Conservation (phyloP, 1,140 invertebrate genomes). For the Leptopilina boulardi region DNA sequence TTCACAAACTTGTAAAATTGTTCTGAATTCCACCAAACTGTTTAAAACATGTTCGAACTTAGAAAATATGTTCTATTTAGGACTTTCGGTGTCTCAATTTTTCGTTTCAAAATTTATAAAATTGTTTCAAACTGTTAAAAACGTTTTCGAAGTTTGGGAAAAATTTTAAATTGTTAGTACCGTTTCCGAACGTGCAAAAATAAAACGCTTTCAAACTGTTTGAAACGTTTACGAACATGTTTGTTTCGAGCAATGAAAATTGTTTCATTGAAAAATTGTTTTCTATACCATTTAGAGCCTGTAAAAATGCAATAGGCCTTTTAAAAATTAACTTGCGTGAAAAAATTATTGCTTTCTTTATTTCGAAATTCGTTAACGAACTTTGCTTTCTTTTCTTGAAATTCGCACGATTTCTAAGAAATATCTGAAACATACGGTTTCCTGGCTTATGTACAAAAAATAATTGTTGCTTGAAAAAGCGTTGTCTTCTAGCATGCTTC, state of each 20-base stretch:
- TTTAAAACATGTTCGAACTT: too few relatives aligned
- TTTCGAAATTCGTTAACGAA: neutral
- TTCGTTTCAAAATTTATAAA: too few relatives aligned
- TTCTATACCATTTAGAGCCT: neutral
- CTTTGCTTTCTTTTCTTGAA: neutral
- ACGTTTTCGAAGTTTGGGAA: too few relatives aligned
- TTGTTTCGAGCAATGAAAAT: neutral
- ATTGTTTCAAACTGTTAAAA: too few relatives aligned
- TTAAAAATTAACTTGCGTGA: neutral
- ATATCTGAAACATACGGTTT: constrained; percentile 39
- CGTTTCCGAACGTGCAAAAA: too few relatives aligned
- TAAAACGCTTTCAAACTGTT: neutral
- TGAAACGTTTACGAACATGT: neutral
- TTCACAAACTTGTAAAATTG: neutral
- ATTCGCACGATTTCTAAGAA: neutral
- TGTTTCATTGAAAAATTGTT: neutral
- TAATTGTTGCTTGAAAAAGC: constrained; percentile 21
- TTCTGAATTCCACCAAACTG: too few relatives aligned
- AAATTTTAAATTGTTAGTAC: too few relatives aligned
- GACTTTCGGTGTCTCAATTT: too few relatives aligned
- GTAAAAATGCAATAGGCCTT: neutral
- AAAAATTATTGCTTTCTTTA: neutral
- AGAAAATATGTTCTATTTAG: too few relatives aligned
- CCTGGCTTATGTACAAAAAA: constrained; percentile 37
- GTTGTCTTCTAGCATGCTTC: neutral